A percentile compares a stretch with the other conserved stretches of the same genome.
phyloP scores from a whole-genome alignment of 2,888 invertebrate genomes.

The Xanthostigma xanthostigma region DNA sequence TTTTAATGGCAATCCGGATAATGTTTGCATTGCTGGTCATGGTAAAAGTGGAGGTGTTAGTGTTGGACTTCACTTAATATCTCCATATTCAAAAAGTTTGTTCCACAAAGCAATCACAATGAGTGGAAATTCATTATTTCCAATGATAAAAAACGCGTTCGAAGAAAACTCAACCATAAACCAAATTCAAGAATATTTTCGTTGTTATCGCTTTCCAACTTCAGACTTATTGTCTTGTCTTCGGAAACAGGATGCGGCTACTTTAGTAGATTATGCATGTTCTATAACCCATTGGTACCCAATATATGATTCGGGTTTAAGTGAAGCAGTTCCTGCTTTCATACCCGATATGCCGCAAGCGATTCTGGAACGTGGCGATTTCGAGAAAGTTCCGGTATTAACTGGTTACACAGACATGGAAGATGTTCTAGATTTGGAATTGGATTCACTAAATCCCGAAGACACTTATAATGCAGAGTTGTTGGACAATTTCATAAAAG shows the following conservation, averaged over 20 bases:
- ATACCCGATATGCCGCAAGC: conserved; percentile 49
- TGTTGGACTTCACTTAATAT: conserved; percentile 59
- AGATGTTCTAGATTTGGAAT: conserved; percentile 45
- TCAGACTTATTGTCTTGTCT: conserved; percentile 53
- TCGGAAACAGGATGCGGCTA: conserved; percentile 40
- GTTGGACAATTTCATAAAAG: conserved; percentile 38
- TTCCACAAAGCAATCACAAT: conserved; percentile 65
- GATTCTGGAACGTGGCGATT: conserved; percentile 43
- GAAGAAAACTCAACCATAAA: conserved; percentile 48
- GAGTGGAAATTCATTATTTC: conserved; percentile 59
- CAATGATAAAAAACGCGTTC: conserved; percentile 45
- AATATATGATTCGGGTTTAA: conserved; percentile 54
- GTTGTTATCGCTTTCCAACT: conserved; percentile 52
- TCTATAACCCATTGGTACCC: conserved; percentile 58
- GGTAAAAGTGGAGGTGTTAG: conserved; percentile 60
- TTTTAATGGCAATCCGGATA: conserved; percentile 61
- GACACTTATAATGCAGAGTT: conserved; percentile 46
- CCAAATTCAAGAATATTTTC: conserved; percentile 46
- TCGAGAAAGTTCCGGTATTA: conserved; percentile 53
- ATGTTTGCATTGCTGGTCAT: conserved; percentile 65
- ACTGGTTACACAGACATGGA: conserved; percentile 75
- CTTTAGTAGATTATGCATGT: conserved; percentile 41
- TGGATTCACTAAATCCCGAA: conserved; percentile 38
- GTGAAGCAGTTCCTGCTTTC: conserved; percentile 48
- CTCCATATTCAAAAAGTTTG: conserved; percentile 44